Conservation (phyloP, 2,797 vertebrate genomes). For the Paratrypauchen microcephalus region DNA sequence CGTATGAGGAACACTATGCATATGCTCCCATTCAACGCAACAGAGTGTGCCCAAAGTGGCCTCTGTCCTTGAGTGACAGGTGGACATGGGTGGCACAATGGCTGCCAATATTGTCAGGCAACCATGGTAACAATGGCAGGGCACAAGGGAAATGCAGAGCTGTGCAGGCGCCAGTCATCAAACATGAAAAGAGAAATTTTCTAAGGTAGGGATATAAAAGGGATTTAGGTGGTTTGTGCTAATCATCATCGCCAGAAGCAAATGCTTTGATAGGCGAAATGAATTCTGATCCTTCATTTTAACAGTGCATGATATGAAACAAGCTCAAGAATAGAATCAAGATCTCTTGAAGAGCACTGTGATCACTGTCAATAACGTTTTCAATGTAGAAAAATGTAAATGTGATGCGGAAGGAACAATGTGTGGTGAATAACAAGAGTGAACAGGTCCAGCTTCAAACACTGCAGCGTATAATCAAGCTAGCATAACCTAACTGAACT, state of each 20-base stretch:
- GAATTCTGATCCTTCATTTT: slow-evolving; percentile 86
- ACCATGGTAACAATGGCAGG: slow-evolving; percentile 80
- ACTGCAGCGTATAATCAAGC: slow-evolving; percentile 11
- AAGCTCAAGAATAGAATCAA: slow-evolving; percentile 45
- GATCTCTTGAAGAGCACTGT: slow-evolving; percentile 23
- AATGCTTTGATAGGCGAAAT: slow-evolving; percentile 84
- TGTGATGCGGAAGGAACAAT: slow-evolving; percentile 11
- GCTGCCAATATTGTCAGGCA: slow-evolving; percentile 83
- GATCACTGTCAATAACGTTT: slow-evolving; percentile 30
- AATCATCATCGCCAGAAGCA: slow-evolving; percentile 79
- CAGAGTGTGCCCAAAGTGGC: slow-evolving; percentile 43
- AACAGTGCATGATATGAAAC: slow-evolving; percentile 66
- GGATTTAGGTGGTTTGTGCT: slow-evolving; percentile 71
- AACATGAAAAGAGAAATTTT: slow-evolving; percentile 87
- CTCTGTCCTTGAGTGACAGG: slow-evolving; percentile 82
- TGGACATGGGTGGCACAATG: slow-evolving; percentile 80
- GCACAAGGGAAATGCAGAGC: slow-evolving; percentile 80
- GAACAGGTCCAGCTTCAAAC: slow-evolving; percentile 30
- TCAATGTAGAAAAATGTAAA: slow-evolving; percentile 18
- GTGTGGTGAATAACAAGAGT: slow-evolving; percentile 33
- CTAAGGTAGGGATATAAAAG: slow-evolving; percentile 74
- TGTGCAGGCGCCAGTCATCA: slow-evolving; percentile 55
- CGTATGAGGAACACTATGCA: slow-evolving; percentile 48
- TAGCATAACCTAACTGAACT: slow-evolving; percentile 35
- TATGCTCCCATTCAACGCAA: slow-evolving; percentile 44